Evolutionary conservation across 2,797 vertebrate genomes (phyloP).

Genomic region (Sphenopsis melanotis): DNA sequence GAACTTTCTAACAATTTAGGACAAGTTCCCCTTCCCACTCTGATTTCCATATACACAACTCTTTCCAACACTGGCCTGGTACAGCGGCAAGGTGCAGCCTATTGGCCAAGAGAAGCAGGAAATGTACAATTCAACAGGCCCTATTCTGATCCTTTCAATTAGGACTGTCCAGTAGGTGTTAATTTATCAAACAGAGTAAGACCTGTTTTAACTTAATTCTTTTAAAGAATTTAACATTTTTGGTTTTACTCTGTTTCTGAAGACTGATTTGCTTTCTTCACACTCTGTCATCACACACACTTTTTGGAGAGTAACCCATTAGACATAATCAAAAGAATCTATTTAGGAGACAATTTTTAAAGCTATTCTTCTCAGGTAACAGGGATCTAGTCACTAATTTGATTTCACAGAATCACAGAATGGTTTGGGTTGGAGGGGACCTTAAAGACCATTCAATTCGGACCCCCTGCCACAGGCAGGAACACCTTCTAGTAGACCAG

Average conservation of each 20-base stretch:
- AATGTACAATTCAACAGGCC: rapidly evolving
- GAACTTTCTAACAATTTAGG: neutral
- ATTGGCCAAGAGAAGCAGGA: neutral
- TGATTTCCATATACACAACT: neutral
- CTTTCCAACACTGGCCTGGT: neutral
- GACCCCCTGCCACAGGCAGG: neutral
- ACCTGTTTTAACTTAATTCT: neutral
- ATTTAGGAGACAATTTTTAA: neutral
- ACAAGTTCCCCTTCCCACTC: neutral
- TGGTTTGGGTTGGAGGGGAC: neutral
- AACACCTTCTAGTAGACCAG: neutral
- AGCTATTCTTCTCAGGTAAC: neutral
- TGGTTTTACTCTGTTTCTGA: neutral
- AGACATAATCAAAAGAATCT: neutral
- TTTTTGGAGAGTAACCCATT: neutral
- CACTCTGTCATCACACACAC: rapidly evolving
- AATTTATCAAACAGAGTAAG: neutral
- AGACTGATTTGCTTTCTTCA: neutral
- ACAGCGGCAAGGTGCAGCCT: neutral
- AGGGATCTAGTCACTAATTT: neutral
- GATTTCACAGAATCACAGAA: neutral
- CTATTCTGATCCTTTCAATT: neutral
- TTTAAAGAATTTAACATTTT: neutral
- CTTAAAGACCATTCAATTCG: neutral
- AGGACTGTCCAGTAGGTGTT: neutral